Percentiles rank a stretch among this genome's conserved stretches.
Conservation (phyloP, 2,797 vertebrate species). For the Lacerta viridis region DNA sequence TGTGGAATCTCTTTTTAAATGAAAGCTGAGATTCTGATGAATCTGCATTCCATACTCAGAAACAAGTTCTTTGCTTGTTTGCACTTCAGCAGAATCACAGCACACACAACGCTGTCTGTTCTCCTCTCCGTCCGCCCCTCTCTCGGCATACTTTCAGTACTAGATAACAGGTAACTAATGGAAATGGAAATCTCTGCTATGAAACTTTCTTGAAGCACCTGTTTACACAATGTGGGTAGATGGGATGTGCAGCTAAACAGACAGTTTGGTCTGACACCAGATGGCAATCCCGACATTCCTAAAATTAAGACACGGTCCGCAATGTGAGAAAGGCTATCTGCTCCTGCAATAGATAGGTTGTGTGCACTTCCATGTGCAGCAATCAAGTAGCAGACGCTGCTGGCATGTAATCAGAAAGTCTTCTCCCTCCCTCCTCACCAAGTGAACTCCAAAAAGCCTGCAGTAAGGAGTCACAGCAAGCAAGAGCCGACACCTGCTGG, state of each 20-base stretch:
- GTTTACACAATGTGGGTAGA: not conserved
- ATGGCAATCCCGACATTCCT: not conserved
- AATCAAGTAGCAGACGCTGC: not conserved
- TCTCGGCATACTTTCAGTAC: not conserved
- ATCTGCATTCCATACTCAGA: not conserved
- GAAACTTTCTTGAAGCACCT: not conserved
- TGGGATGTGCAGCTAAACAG: not conserved
- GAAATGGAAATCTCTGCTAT: not conserved
- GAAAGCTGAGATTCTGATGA: not conserved
- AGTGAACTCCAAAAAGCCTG: not conserved
- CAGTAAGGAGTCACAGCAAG: conserved; percentile 37
- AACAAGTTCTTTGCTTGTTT: not conserved
- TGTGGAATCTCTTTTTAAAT: not conserved
- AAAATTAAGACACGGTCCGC: not conserved
- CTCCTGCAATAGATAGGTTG: not conserved
- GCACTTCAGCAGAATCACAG: not conserved
- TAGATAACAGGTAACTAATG: not conserved
- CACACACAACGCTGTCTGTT: not conserved
- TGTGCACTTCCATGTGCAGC: not conserved
- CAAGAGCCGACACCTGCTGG: conserved; percentile 33
- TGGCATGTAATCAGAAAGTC: not conserved
- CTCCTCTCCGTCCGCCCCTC: too few relatives aligned
- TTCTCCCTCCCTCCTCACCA: not conserved
- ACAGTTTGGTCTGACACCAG: not conserved
- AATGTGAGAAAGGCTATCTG: not conserved